These are phyloP conservation scores for Dichetophora obliterata DNA, from an alignment of 2,888 invertebrate species.

Conservation along the genomic window DNA sequence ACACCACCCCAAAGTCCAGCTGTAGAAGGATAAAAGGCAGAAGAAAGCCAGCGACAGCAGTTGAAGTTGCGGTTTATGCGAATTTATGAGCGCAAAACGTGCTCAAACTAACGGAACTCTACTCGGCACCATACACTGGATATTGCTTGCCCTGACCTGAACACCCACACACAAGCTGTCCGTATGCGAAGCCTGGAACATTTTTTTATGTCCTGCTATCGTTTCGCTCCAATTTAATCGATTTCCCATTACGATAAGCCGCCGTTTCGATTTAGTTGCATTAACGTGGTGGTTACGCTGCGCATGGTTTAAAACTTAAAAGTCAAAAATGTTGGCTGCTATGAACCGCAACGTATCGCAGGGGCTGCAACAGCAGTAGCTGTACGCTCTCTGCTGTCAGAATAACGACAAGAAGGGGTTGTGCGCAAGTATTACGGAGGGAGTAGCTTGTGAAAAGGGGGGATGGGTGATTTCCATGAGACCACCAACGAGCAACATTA, in stretches of 20 bases:
- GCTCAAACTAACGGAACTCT: slow-evolving; percentile 33
- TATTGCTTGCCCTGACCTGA: no score
- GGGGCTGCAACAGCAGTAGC: neutral
- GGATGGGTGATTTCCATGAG: neutral
- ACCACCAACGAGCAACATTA: slow-evolving; percentile 30
- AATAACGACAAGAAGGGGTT: neutral
- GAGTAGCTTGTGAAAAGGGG: neutral
- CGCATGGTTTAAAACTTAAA: slow-evolving; percentile 8
- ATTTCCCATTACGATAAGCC: slow-evolving; percentile 54
- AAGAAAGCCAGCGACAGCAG: neutral
- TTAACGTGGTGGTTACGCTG: slow-evolving; percentile 24
- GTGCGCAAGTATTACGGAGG: neutral
- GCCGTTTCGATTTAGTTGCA: slow-evolving; percentile 41
- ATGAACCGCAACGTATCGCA: neutral
- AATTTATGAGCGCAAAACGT: slow-evolving; percentile 47
- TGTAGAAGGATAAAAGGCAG: neutral
- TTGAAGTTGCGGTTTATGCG: slow-evolving; percentile 41
- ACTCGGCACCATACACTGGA: neutral
- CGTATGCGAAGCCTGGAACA: neutral
- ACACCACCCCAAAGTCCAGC: no score
- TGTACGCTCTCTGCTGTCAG: no score
- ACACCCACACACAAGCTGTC: slow-evolving; percentile 3
- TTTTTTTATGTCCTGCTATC: neutral
- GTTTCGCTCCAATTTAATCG: slow-evolving; percentile 51
- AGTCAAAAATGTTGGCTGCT: slow-evolving; percentile 22